These are phyloP conservation scores for Colossoma macropomum DNA, from an alignment of 2,113 vertebrate genomes.

Conservation along the genomic window DNA sequence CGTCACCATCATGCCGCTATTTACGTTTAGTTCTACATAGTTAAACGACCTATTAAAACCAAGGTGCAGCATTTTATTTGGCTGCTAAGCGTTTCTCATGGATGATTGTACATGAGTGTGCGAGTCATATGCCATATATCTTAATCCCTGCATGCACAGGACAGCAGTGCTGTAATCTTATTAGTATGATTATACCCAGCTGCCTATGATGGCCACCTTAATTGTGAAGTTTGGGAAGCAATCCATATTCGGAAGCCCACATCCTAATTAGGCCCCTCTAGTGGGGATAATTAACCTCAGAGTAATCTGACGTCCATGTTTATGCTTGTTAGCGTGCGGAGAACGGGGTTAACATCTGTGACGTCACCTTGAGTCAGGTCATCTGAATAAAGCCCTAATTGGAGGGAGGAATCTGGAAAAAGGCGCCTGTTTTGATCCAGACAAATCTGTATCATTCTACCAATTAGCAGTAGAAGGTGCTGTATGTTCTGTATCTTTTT, in stretches of 20 bases:
- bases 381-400: not conserved
- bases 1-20: not conserved
- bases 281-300: conserved; percentile 21
- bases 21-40: not conserved
- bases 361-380: not conserved
- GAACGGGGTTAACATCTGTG: not conserved
- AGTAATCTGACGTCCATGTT: conserved; percentile 14
- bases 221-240: conserved; percentile 17
- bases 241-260: not conserved
- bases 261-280: conserved; percentile 26
- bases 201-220: conserved; percentile 31
- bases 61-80: not conserved
- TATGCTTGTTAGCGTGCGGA: conserved; percentile 22
- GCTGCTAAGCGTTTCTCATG: not conserved
- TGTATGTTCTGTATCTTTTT: not conserved
- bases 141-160: not conserved
- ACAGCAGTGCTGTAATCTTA: conserved; percentile 11
- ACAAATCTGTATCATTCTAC: not conserved
- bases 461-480: not conserved
- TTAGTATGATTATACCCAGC: conserved; percentile 34
- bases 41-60: not conserved
- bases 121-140: conserved; percentile 18
- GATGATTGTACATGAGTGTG: conserved; percentile 36
- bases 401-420: not conserved
- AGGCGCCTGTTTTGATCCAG: not conserved